Base-by-base conservation (phyloP, 2,888 invertebrate species). In the Synergus itoensis region DNA sequence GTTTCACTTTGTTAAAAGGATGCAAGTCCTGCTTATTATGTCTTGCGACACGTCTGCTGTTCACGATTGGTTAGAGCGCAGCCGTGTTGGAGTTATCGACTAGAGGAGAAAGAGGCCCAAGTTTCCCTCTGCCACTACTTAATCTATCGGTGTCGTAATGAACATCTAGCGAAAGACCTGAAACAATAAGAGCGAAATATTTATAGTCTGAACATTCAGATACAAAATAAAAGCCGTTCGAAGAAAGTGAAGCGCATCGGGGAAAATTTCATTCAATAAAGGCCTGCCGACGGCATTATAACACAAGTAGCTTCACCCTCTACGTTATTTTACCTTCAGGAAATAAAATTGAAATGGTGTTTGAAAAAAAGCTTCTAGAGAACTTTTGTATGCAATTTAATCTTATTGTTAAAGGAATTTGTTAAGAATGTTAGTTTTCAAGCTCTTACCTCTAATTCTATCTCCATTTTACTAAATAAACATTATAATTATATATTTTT, bases 131-230 rank as follows among this genome's bases (percentile, higher is more conserved):
- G 79, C 96, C 96, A 76, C 90, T 88, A 82, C 89, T 89, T 79
- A 91, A 86, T 87, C 95, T 95, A 93, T 97, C 97, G 90, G 96
- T 94, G 92, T 97, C 97, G 91, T 96, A 97, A 90, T 96, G 96
- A 88, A 96, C 94, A 91, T 97, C 97, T 87, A 96, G 93, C 80
- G 96, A 95, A 86, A 95, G 94, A 90, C 95, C 95, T 95, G 90
- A 65, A 91, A 92, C 62, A 4, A 28, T 2, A 11, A 12, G 12
- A 62, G 28, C 12, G 5, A 62, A 28, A 28, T 28, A 18, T 57
- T 57, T 18, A 57, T 57, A 4, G 18, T 18, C 2, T 57, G 4
- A 57, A 0, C 18, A 9, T 18, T 16, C 18, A 57, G 9, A 57
- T 57, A 18, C 11, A 57, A 18, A 2, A 18, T 4, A 57, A 2